These are phyloP conservation scores for Drosophila asahinai DNA, from an alignment of 1,140 invertebrate species.

Conservation along the genomic window DNA sequence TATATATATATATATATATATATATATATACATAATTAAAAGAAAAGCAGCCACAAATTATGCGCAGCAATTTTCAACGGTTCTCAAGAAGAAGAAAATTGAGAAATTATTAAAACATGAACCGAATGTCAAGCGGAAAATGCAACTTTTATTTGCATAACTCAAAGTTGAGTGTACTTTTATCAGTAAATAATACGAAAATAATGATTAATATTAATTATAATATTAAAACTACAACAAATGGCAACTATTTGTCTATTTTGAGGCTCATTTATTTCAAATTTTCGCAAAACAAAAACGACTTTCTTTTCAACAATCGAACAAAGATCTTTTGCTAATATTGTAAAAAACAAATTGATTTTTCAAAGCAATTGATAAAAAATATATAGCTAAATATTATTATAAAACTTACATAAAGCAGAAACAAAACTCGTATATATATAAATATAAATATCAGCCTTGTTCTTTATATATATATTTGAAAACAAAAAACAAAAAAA, in stretches of 20 bases:
- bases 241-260: conserved; percentile 73
- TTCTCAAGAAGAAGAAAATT: conserved; percentile 8
- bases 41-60: conserved; percentile 58
- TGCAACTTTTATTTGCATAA: conserved; percentile 68
- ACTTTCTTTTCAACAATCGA: conserved; percentile 61
- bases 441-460: conserved; percentile 82
- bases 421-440: conserved; percentile 58
- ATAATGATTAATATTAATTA: conserved; percentile 48
- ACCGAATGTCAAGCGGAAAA: conserved; percentile 25
- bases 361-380: conserved; percentile 53
- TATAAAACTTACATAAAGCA: conserved; percentile 72
- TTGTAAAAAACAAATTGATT: conserved; percentile 74
- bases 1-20: conserved; percentile 29
- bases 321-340: conserved; percentile 72
- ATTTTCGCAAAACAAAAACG: conserved; percentile 57
- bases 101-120: conserved; percentile 41
- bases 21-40: background rate
- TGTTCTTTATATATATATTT: conserved; percentile 82
- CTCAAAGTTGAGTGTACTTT: conserved; percentile 57
- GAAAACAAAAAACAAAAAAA: conserved; percentile 61
- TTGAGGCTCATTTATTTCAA: conserved; percentile 78
- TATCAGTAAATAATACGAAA: conserved; percentile 62
- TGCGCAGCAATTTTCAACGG: conserved; percentile 65
- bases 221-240: conserved; percentile 57
- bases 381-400: conserved; percentile 78